These are phyloP conservation scores for Dione juno DNA, from an alignment of 2,888 invertebrate genomes.

Conservation along the genomic window DNA sequence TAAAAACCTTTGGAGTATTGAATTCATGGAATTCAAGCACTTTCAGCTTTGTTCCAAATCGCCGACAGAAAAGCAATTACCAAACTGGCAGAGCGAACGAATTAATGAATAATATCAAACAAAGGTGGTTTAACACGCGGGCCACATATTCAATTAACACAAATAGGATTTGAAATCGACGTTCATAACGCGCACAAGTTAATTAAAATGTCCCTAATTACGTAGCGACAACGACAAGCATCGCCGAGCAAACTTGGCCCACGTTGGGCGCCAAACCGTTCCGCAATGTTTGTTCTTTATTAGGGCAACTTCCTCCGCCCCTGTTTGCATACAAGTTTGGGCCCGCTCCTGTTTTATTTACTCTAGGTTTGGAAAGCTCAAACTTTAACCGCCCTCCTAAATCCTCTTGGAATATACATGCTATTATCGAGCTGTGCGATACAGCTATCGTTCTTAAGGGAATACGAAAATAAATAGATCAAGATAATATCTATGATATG, in stretches of 20 bases:
- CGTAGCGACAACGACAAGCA: slow-evolving; percentile 42
- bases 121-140: slow-evolving; percentile 51
- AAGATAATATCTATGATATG: slow-evolving; percentile 15
- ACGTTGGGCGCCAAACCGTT: slow-evolving; percentile 55
- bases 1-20: slow-evolving; percentile 6
- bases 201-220: slow-evolving; percentile 69
- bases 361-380: slow-evolving; percentile 54
- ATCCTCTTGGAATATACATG: slow-evolving; percentile 47
- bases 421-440: slow-evolving; percentile 45
- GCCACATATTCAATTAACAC: slow-evolving; percentile 74
- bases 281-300: slow-evolving; percentile 78
- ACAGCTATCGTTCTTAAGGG: slow-evolving; percentile 19
- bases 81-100: slow-evolving; percentile 42
- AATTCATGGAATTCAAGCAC: slow-evolving; percentile 21
- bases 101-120: slow-evolving; percentile 60
- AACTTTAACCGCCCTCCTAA: slow-evolving; percentile 55
- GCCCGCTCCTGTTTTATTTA: slow-evolving; percentile 61
- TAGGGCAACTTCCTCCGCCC: slow-evolving; percentile 68
- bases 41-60: slow-evolving; percentile 24
- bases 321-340: slow-evolving; percentile 70
- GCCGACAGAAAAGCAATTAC: slow-evolving; percentile 41
- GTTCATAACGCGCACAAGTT: slow-evolving; percentile 66
- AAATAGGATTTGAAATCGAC: slow-evolving; percentile 71
- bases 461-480: slow-evolving; percentile 25
- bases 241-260: slow-evolving; percentile 49